Evolutionary conservation across 1,140 invertebrate genomes (phyloP).

Genomic region (Leguminivora glycinivorella): DNA sequence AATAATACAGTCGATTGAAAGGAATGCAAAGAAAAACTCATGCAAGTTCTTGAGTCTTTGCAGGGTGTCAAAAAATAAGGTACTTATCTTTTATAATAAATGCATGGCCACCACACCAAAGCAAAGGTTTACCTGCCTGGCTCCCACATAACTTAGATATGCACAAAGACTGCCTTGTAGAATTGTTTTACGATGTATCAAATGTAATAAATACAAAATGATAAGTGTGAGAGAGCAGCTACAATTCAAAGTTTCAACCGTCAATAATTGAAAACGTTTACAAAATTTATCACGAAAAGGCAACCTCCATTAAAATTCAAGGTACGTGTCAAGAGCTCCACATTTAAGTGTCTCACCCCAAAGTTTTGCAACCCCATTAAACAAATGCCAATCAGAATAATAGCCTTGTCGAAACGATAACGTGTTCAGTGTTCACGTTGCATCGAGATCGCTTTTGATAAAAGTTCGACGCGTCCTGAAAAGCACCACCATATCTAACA

Average conservation of each 20-base stretch:
- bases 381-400: constrained; percentile 22
- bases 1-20: no score
- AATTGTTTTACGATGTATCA: neutral
- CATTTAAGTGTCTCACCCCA: neutral
- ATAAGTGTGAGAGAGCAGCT: neutral
- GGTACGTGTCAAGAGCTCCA: neutral
- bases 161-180: neutral
- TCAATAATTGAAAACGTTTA: neutral
- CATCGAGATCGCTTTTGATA: constrained; percentile 22
- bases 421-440: neutral
- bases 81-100: no score
- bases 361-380: constrained; percentile 20
- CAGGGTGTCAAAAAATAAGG: no score
- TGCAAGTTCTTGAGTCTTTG: no score
- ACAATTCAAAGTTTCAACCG: neutral
- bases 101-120: no score
- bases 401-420: neutral
- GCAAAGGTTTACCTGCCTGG: no score
- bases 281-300: constrained; percentile 4
- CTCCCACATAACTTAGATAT: neutral
- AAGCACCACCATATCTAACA: constrained; percentile 17
- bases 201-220: neutral
- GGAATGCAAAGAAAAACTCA: no score
- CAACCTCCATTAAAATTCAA: neutral
- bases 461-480: constrained; percentile 23